Percentiles rank a stretch among this genome's conserved stretches.
phyloP scores from a whole-genome alignment of 2,797 vertebrate genomes.

The Thalassophryne amazonica region DNA sequence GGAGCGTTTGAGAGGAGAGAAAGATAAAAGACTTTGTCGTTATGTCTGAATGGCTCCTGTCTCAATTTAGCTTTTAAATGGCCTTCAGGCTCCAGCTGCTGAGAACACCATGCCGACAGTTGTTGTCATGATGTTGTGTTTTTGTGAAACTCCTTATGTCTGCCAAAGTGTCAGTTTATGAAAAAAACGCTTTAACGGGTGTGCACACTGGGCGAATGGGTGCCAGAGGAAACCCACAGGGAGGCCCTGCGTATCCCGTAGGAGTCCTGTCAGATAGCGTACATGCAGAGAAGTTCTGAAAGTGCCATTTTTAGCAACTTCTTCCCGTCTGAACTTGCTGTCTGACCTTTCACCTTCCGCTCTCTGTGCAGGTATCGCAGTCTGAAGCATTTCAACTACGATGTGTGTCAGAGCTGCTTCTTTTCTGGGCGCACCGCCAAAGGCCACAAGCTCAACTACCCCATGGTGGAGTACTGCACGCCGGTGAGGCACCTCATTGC shows the following conservation, averaged over 20 bases:
- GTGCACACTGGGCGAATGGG: neutral
- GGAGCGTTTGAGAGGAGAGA: slow-evolving; percentile 38
- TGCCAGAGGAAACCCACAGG: slow-evolving; percentile 8
- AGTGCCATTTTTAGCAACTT: slow-evolving; percentile 5
- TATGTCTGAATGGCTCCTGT: slow-evolving; percentile 58
- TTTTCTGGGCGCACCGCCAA: slow-evolving; percentile 97
- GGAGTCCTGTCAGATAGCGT: slow-evolving; percentile 7
- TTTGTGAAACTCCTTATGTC: slow-evolving; percentile 44
- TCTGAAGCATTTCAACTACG: slow-evolving; percentile 98
- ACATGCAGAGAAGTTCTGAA: slow-evolving; percentile 6
- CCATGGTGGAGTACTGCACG: slow-evolving; percentile 98
- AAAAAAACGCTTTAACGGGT: neutral
- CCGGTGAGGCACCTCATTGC: slow-evolving; percentile 85
- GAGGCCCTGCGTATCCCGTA: neutral
- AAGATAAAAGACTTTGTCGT: slow-evolving; percentile 63
- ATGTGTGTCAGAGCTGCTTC: slow-evolving; percentile 98
- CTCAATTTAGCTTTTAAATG: slow-evolving; percentile 61
- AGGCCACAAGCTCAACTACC: slow-evolving; percentile 96
- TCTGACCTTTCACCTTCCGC: slow-evolving; percentile 10
- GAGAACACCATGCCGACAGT: slow-evolving; percentile 24
- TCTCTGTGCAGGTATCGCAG: slow-evolving; percentile 87
- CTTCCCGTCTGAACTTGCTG: slow-evolving; percentile 11
- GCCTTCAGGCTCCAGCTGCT: slow-evolving; percentile 34
- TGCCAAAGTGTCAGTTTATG: slow-evolving; percentile 29
- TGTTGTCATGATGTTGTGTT: slow-evolving; percentile 36